Evolutionary conservation across 1,140 invertebrate genomes (phyloP).

Genomic region (Atta colombica): DNA sequence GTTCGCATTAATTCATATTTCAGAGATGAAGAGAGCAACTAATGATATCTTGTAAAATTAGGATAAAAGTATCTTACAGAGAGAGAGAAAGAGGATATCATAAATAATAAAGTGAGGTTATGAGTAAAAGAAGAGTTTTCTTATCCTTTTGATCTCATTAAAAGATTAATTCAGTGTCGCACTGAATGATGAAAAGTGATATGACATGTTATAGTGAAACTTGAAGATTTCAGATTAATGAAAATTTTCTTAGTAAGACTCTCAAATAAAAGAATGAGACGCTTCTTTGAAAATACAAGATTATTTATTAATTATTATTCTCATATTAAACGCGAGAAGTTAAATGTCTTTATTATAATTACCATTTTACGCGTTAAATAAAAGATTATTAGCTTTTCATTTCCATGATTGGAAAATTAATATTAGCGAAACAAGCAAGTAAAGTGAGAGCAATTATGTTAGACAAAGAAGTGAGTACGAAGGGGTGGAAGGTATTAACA

Average conservation of each 20-base stretch:
- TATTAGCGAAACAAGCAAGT: background rate
- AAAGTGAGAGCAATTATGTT: background rate
- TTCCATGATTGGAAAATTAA: background rate
- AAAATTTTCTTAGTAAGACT: background rate
- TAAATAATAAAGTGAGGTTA: constrained; percentile 7
- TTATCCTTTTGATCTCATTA: background rate
- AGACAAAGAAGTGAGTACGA: constrained; percentile 37
- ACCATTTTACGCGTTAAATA: background rate
- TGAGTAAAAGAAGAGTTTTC: background rate
- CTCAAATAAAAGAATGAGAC: background rate
- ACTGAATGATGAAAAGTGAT: background rate
- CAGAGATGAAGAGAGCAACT: background rate
- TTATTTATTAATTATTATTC: background rate
- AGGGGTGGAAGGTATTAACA: constrained; percentile 65
- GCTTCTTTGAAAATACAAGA: background rate
- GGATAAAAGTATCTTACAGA: background rate
- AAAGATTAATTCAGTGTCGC: background rate
- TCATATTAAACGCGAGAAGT: background rate
- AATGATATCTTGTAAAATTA: constrained; percentile 8
- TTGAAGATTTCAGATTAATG: background rate
- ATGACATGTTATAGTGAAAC: background rate
- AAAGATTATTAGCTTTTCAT: background rate
- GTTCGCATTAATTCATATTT: constrained; percentile 17
- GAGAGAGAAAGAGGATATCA: background rate
- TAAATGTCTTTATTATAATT: constrained; percentile 14